Base-by-base conservation (phyloP, 2,888 invertebrate species). In the Drosophila cracens region DNA sequence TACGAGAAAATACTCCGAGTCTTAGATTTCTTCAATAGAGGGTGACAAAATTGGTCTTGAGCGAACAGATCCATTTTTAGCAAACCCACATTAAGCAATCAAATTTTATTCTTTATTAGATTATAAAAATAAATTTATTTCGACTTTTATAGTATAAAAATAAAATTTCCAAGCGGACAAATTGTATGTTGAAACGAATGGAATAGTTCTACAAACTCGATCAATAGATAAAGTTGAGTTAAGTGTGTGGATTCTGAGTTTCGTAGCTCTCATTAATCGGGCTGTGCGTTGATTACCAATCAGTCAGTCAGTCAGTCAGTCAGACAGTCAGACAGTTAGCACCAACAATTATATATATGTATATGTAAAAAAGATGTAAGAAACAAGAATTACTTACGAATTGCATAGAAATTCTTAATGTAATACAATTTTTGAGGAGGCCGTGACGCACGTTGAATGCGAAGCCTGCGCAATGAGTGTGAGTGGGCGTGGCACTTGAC, bases 381-480 rank as follows among this genome's bases (percentile, higher is more conserved):
- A 29, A 52, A 60, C 27, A 16, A 29, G 13, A 36, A 25, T 21
- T 56, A 56, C 38, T 38, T 25, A 53, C 25, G 29, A 36, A 56
- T 38, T 29, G 16, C 11, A 40, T 2, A 33, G 49, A 54, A 57
- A 27, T 33, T 48, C 34, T 48, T 54, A 49, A 53, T 46, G 63
- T 52, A 43, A 61, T 67, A 38, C 10, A 29, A 25, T 54, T 43
- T 25, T 27, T 31, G 13, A 29, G 43, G 36, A 40, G 52, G 21
- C 21, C 34, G 34, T 46, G 46, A 70, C 70, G 63, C 57, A 66
- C 27, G 4, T 43, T 29, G 25, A 16, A 38, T 58, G 21, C 62
- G 74, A 75, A 66, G 70, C 82, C 74, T 88, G 86, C 86, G 86
- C 86, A 86, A 29, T 82, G 74, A 43, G 52, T 33, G 53, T 73